Evolutionary conservation across 2,113 vertebrate species (phyloP).

Genomic region (Dissostichus mawsoni): DNA sequence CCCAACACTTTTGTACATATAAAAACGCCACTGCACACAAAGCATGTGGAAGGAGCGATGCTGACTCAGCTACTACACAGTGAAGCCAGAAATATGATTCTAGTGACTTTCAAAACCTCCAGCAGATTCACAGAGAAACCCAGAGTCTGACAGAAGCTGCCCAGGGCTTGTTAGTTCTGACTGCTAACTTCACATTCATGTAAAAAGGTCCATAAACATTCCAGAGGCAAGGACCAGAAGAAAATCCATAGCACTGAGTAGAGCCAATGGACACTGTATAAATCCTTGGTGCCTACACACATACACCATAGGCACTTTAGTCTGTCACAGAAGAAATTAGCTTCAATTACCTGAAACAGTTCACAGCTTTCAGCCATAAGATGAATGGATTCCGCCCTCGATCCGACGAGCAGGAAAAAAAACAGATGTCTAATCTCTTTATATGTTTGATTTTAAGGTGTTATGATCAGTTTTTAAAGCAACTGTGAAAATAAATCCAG

Average conservation of each 20-base stretch:
- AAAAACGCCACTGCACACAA: neutral
- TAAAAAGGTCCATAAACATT: neutral
- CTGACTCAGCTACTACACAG: neutral
- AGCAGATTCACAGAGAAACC: neutral
- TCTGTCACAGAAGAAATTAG: neutral
- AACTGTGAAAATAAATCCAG: neutral
- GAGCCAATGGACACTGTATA: neutral
- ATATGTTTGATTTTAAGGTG: neutral
- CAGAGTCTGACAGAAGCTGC: neutral
- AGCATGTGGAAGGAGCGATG: neutral
- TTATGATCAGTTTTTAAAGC: neutral
- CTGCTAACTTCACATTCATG: neutral
- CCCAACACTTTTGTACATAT: no score
- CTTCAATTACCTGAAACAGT: neutral
- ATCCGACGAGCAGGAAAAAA: neutral
- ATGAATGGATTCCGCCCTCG: neutral
- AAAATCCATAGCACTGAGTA: neutral
- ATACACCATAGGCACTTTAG: neutral
- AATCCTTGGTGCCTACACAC: neutral
- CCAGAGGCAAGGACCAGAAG: neutral
- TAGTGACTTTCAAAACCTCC: neutral
- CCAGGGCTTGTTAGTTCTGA: neutral
- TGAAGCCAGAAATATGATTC: neutral
- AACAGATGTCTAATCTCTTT: neutral
- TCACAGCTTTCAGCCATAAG: neutral